Conservation (phyloP, 2,888 invertebrate species). For the Emmelina monodactyla region DNA sequence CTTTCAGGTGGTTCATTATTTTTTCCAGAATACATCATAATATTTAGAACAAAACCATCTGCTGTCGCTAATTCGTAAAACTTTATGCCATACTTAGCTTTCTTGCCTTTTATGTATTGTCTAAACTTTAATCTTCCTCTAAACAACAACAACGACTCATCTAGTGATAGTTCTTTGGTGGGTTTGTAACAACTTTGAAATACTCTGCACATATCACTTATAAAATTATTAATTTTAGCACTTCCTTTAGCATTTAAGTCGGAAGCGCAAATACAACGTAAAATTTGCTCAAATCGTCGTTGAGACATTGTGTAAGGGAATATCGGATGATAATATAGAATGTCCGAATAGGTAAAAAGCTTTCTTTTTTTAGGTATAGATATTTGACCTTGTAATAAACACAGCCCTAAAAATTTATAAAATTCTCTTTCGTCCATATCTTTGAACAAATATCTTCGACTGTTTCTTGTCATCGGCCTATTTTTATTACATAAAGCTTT, state of each 20-base stretch:
- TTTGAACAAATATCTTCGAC: conserved; percentile 5
- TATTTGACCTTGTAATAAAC: conserved; percentile 10
- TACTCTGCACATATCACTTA: too few species aligned
- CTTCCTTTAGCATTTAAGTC: too few species aligned
- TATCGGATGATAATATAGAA: conserved; percentile 15
- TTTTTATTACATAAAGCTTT: conserved; percentile 5
- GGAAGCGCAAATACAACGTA: conserved; percentile 17
- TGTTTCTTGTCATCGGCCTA: conserved; percentile 8
- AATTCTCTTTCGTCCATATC: background rate
- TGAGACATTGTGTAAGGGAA: conserved; percentile 16
- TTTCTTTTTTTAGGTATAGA: conserved; percentile 7
- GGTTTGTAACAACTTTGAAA: too few species aligned
- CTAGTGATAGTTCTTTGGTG: too few species aligned
- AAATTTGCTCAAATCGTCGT: conserved; percentile 16
- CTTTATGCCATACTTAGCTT: too few species aligned
- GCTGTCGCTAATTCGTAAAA: too few species aligned
- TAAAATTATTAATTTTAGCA: too few species aligned
- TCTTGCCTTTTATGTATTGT: too few species aligned
- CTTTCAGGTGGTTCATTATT: conserved; percentile 7
- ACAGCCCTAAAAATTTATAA: conserved; percentile 11
- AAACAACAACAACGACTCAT: too few species aligned
- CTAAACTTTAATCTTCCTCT: too few species aligned
- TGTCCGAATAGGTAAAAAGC: conserved; percentile 14
- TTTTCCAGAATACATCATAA: too few species aligned
- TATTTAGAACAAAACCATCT: too few species aligned